Evolutionary conservation across 2,113 vertebrate species (phyloP).

Genomic region (Cryptomyrus ogoouensis): DNA sequence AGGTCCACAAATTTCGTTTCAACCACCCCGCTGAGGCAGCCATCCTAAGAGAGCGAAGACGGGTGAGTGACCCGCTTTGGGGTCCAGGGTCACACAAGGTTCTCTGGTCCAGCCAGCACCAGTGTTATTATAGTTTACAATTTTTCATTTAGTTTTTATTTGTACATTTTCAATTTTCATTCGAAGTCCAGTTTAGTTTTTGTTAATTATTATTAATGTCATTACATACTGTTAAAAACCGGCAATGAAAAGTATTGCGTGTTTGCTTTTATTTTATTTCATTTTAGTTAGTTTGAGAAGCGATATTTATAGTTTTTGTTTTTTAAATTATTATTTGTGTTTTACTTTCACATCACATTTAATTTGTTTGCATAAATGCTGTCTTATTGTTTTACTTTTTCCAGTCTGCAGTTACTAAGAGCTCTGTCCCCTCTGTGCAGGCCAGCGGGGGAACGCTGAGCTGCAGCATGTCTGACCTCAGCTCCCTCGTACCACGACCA

Average conservation of each 20-base stretch:
- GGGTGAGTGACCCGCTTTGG: slow-evolving; percentile 60
- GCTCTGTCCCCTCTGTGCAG: slow-evolving; percentile 44
- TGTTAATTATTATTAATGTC: not conserved
- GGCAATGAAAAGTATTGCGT: not conserved
- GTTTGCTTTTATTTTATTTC: not conserved
- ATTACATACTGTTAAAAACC: not conserved
- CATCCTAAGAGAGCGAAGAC: slow-evolving; percentile 73
- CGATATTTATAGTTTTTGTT: not conserved
- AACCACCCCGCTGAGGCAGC: slow-evolving; percentile 92
- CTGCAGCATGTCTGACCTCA: slow-evolving; percentile 57
- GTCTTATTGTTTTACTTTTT: not conserved
- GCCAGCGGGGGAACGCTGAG: slow-evolving; percentile 55
- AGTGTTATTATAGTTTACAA: not conserved
- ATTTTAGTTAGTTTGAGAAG: not conserved
- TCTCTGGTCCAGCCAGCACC: not conserved
- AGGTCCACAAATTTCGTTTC: slow-evolving; percentile 84
- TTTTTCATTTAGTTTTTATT: not conserved
- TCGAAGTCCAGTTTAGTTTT: not conserved
- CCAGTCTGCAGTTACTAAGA: not conserved
- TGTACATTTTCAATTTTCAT: not conserved
- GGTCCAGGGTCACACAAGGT: not conserved
- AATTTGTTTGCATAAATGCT: not conserved
- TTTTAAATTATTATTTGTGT: not conserved
- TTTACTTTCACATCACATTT: not conserved
- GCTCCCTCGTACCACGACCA: slow-evolving; percentile 25